Evolutionary conservation across 2,797 vertebrate species (phyloP).

Genomic region (Saguinus oedipus): DNA sequence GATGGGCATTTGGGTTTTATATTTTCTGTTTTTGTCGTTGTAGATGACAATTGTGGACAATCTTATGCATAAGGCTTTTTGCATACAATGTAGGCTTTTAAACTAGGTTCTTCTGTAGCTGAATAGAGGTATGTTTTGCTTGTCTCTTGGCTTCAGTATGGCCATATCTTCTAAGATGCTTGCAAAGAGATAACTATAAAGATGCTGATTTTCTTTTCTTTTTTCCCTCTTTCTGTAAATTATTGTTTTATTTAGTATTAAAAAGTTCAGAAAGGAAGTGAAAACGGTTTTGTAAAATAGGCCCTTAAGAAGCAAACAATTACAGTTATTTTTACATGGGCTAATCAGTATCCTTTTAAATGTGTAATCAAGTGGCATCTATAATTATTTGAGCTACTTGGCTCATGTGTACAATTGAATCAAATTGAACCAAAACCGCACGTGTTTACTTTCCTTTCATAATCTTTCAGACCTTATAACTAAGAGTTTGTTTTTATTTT

Average conservation of each 20-base stretch:
- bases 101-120: not conserved
- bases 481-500: slow-evolving; percentile 74
- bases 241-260: slow-evolving; percentile 68
- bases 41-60: not conserved
- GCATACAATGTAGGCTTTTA: not conserved
- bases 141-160: not conserved
- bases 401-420: slow-evolving; percentile 26
- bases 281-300: slow-evolving; percentile 62
- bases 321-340: slow-evolving; percentile 70
- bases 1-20: too few species aligned
- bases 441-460: slow-evolving; percentile 14
- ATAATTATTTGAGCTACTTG: slow-evolving; percentile 65
- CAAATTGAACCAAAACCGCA: not conserved
- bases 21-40: not conserved
- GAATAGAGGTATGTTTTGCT: not conserved
- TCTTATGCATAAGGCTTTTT: not conserved
- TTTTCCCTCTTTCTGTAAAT: slow-evolving; percentile 20
- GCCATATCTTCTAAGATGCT: not conserved
- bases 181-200: slow-evolving; percentile 36
- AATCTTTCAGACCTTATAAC: slow-evolving; percentile 17
- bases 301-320: slow-evolving; percentile 61
- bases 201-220: slow-evolving; percentile 24
- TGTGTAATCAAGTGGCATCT: slow-evolving; percentile 68
- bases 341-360: slow-evolving; percentile 73
- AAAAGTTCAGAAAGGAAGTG: slow-evolving; percentile 51